A percentile compares a stretch with the other conserved stretches of the same genome.
phyloP scores from a whole-genome alignment of 2,888 invertebrate species.

The Allacma fusca region DNA sequence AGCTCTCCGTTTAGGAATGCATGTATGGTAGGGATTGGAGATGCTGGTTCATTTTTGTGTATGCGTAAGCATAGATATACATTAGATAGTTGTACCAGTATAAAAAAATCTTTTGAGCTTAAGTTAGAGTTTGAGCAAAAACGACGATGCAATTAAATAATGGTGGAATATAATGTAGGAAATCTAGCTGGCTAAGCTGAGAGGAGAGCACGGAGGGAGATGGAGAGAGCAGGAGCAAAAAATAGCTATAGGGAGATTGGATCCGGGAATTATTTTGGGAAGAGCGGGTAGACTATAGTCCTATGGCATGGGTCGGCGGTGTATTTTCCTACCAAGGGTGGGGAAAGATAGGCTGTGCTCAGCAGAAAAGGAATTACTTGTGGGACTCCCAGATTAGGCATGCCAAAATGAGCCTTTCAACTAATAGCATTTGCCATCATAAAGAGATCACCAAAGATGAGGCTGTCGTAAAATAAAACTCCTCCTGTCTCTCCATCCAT shows the following conservation, averaged over 20 bases:
- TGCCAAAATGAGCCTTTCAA: slow-evolving; percentile 61
- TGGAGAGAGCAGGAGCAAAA: slow-evolving; percentile 16
- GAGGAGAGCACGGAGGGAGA: background rate
- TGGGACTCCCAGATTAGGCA: slow-evolving; percentile 61
- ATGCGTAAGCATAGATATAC: background rate
- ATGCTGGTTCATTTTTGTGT: no score
- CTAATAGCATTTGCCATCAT: slow-evolving; percentile 62
- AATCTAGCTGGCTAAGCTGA: background rate
- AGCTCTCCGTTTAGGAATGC: no score
- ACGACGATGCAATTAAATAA: slow-evolving; percentile 32
- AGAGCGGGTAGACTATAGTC: background rate
- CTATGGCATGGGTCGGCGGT: background rate
- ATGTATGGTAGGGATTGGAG: no score
- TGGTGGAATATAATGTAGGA: slow-evolving; percentile 22
- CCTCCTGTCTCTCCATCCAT: slow-evolving; percentile 37
- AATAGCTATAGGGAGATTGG: slow-evolving; percentile 14
- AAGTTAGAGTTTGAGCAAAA: background rate
- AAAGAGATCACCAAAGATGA: slow-evolving; percentile 54
- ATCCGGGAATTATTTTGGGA: slow-evolving; percentile 10
- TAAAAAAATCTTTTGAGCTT: background rate
- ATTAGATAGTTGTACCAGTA: background rate
- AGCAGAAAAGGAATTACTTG: slow-evolving; percentile 61
- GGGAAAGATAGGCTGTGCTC: slow-evolving; percentile 47
- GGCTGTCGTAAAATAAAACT: slow-evolving; percentile 56
- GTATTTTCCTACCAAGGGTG: slow-evolving; percentile 24